These are phyloP conservation scores for Psettodes erumei DNA, from an alignment of 2,113 vertebrate species.

Conservation along the genomic window DNA sequence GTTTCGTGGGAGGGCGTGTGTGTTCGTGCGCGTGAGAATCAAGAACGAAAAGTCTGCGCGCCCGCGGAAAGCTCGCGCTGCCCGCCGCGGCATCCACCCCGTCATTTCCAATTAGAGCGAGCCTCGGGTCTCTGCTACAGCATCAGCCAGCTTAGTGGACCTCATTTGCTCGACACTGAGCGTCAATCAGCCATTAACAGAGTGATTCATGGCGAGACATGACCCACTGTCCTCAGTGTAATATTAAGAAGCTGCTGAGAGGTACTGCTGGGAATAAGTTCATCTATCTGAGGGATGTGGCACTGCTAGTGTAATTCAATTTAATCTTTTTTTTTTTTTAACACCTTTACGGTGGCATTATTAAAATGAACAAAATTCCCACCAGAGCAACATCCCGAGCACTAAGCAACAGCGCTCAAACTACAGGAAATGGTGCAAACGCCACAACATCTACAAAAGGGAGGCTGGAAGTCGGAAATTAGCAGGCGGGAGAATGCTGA, in stretches of 20 bases:
- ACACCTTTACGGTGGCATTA: slow-evolving; percentile 23
- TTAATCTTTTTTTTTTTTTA: slow-evolving; percentile 25
- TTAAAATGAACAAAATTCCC: not conserved
- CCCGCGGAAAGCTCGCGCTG: slow-evolving; percentile 40
- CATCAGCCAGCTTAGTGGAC: slow-evolving; percentile 58
- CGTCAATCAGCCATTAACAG: slow-evolving; percentile 64
- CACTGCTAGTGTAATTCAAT: slow-evolving; percentile 5
- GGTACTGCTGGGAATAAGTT: slow-evolving; percentile 38
- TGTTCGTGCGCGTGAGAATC: not conserved
- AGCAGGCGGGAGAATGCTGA: not conserved
- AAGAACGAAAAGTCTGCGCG: slow-evolving; percentile 3
- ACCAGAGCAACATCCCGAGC: not conserved
- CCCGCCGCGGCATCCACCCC: slow-evolving; percentile 48
- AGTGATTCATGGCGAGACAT: slow-evolving; percentile 37
- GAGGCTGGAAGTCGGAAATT: not conserved
- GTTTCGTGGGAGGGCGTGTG: slow-evolving; percentile 3
- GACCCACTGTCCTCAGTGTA: slow-evolving; percentile 38
- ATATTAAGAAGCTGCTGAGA: slow-evolving; percentile 40
- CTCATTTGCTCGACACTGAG: slow-evolving; percentile 61
- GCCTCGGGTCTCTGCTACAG: slow-evolving; percentile 50
- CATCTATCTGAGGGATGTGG: slow-evolving; percentile 12
- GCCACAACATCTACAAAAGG: not conserved
- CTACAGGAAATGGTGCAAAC: not conserved
- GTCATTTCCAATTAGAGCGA: slow-evolving; percentile 70
- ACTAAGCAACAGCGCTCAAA: not conserved